Base-by-base conservation (phyloP, 2,113 vertebrate species). In the Tamias sibiricus region DNA sequence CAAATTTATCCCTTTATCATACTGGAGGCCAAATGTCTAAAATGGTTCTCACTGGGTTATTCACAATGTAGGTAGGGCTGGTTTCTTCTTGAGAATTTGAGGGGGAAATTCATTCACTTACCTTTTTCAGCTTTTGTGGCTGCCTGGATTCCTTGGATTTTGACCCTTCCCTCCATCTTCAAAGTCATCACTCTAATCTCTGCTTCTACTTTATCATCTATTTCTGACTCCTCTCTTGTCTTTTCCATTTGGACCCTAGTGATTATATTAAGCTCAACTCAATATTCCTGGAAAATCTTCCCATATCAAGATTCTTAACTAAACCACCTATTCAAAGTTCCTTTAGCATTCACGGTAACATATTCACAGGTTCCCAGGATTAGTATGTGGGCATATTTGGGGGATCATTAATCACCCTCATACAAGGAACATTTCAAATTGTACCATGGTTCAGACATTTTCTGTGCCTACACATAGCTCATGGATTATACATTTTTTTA, bases 401-500 rank as follows among this genome's bases (percentile, higher is more conserved):
- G 40, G 6, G 4, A 72, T 5, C 16, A 62, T 95, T 91, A 88
- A 86, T 91, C 64, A 87, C 20, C 30, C 69, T 68, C 68, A 32
- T 59, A 87, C 6, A 74, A 28, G 26, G 57, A 75, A 86, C 20
- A 83, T 74, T 92, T 90, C 32, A 83, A 57, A 94, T 11, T 74
- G 9, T 89, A 90, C 32, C 37, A 94, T 17, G 8, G 35, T 84
- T 91, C 16, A 44, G 42, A 90, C 42, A 94, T 82, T 94, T 96
- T 90, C 32, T 87, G 20, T 75, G 9, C 49, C 42, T 81, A 13
- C 8, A 75, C 47, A 72, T 47, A 96, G 37, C 40, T 85, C 76
- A 88, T 57, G 6, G 24, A 76, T 85, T 96, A 71, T 37, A 96
- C 20, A 91, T 90, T 69, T 90, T 68, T 90, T 77, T 35, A 62